Conservation (phyloP, 2,113 vertebrate genomes). For the Casuarius casuarius region DNA sequence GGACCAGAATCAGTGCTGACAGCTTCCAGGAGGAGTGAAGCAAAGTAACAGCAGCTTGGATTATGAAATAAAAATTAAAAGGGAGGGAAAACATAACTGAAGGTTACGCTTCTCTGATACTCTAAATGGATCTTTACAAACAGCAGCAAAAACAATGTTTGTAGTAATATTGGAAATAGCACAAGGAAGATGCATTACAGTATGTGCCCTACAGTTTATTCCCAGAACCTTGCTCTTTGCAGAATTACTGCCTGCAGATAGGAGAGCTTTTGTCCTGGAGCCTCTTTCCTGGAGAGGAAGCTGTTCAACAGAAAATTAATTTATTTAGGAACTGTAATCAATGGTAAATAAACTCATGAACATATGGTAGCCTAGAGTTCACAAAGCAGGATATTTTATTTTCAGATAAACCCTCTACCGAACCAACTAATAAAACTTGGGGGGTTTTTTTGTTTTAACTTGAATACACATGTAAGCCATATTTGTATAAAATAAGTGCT, state of each 20-base stretch:
- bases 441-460: neutral
- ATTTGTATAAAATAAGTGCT: neutral
- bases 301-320: neutral
- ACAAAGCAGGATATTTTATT: neutral
- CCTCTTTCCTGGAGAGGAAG: neutral
- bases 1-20: neutral
- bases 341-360: neutral
- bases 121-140: neutral
- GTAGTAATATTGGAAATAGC: neutral
- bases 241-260: neutral
- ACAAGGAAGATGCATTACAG: neutral
- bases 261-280: neutral
- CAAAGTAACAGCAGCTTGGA: neutral
- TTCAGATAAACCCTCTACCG: neutral
- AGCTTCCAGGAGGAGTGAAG: neutral
- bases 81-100: neutral
- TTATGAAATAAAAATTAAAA: neutral
- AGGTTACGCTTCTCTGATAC: neutral
- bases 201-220: neutral
- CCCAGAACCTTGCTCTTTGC: neutral
- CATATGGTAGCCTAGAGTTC: neutral
- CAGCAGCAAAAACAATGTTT: neutral
- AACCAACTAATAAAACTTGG: neutral
- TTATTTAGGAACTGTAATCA: neutral
- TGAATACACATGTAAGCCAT: neutral